phyloP scores from a whole-genome alignment of 2,888 invertebrate species.

The Eupithecia vulgata region DNA sequence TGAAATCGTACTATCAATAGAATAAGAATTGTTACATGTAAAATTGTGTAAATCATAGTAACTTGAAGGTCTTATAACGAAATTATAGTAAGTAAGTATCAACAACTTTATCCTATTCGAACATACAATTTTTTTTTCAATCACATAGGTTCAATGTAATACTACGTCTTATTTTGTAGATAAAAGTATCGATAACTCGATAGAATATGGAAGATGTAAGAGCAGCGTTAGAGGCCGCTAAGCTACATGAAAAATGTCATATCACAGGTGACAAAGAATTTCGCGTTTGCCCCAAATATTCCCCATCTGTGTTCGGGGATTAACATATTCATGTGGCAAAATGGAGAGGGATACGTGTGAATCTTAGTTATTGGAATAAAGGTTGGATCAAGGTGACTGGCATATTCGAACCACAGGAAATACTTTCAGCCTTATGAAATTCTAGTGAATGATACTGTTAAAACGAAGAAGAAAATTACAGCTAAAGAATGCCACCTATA shows the following conservation, averaged over 20 bases:
- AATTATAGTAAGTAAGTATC: too few relatives aligned
- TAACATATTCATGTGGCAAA: conserved; percentile 59
- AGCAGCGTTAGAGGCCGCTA: neutral
- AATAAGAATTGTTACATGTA: too few relatives aligned
- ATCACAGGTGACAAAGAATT: conserved; percentile 50
- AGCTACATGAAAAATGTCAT: conserved; percentile 50
- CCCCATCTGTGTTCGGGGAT: conserved; percentile 53
- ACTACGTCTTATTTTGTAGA: too few relatives aligned
- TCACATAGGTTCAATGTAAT: too few relatives aligned
- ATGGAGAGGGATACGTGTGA: conserved; percentile 42
- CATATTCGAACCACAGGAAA: conserved; percentile 20
- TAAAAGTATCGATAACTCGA: too few relatives aligned
- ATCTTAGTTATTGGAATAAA: conserved; percentile 50
- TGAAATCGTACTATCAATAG: neutral
- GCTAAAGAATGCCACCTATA: too few relatives aligned
- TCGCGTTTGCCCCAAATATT: conserved; percentile 52
- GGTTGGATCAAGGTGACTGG: conserved; percentile 22
- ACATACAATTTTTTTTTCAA: too few relatives aligned
- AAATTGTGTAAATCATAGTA: too few relatives aligned
- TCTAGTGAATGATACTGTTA: neutral
- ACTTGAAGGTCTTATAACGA: too few relatives aligned
- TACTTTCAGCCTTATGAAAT: neutral
- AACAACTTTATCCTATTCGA: too few relatives aligned
- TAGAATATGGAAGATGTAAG: conserved; percentile 13
- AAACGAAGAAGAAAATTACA: neutral